These are phyloP conservation scores for Nymphalis polychloros DNA, from an alignment of 2,888 invertebrate species.

Conservation along the genomic window DNA sequence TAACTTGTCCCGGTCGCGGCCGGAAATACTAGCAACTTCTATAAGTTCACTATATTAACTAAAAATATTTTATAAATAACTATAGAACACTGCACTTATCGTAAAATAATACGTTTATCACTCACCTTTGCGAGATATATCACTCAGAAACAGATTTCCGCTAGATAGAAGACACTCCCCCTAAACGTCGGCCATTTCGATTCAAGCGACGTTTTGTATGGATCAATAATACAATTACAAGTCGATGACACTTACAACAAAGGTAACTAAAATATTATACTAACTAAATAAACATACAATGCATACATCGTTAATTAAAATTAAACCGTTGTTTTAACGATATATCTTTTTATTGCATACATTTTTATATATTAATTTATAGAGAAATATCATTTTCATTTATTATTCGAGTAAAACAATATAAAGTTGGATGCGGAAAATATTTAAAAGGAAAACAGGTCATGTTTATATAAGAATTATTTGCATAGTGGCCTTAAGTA, in stretches of 20 bases:
- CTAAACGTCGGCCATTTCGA: slow-evolving; percentile 81
- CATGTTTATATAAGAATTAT: too few species aligned
- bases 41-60: slow-evolving; percentile 17
- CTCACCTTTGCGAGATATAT: slow-evolving; percentile 56
- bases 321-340: too few species aligned
- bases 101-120: slow-evolving; percentile 39
- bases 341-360: too few species aligned
- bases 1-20: slow-evolving; percentile 67
- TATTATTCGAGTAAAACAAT: too few species aligned
- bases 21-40: slow-evolving; percentile 60
- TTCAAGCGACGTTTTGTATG: slow-evolving; percentile 68
- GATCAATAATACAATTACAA: slow-evolving; percentile 59
- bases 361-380: too few species aligned
- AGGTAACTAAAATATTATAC: slow-evolving; percentile 11
- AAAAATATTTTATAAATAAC: slow-evolving; percentile 25
- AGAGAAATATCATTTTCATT: too few species aligned
- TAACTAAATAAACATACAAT: neutral
- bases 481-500: too few species aligned
- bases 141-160: slow-evolving; percentile 65
- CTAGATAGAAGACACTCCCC: slow-evolving; percentile 70
- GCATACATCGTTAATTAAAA: neutral
- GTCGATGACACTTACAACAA: slow-evolving; percentile 39
- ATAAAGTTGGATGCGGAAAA: too few species aligned
- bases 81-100: slow-evolving; percentile 24
- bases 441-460: too few species aligned